These are phyloP conservation scores for Epsilonema sp. DNA, from an alignment of 2,888 invertebrate species.

Conservation along the genomic window DNA sequence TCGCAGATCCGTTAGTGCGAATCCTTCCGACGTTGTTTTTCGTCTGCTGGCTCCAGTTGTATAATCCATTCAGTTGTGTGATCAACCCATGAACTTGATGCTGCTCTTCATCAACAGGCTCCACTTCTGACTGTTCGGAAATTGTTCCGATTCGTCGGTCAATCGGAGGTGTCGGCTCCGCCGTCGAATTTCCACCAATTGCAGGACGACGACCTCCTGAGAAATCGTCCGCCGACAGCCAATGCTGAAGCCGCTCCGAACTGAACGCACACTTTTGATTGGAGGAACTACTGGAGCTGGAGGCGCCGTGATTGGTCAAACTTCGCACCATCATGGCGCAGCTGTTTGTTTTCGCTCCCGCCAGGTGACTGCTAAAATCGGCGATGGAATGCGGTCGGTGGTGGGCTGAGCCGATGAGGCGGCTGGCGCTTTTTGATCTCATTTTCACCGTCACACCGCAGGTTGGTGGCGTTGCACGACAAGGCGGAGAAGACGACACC, in stretches of 20 bases:
- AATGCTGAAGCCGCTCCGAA: neutral
- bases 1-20: too few relatives aligned
- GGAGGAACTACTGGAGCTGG: neutral
- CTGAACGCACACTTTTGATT: neutral
- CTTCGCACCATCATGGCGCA: neutral
- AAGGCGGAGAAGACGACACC: too few relatives aligned
- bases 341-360: neutral
- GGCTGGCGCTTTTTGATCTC: neutral
- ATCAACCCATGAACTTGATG: too few relatives aligned
- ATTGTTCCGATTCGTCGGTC: slow-evolving; percentile 3
- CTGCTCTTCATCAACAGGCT: too few relatives aligned
- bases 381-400: slow-evolving; percentile 5
- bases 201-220: too few relatives aligned
- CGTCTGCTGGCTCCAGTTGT: too few relatives aligned
- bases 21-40: too few relatives aligned
- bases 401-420: neutral
- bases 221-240: slow-evolving; percentile 1
- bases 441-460: slow-evolving; percentile 1
- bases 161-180: neutral
- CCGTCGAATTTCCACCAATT: neutral
- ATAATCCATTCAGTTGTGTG: too few relatives aligned
- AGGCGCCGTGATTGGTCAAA: neutral
- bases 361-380: neutral
- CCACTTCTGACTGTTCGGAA: slow-evolving; percentile 1
- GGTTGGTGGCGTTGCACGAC: neutral